Percentiles rank a stretch among this genome's conserved stretches.
Evolutionary conservation across 2,888 invertebrate species (phyloP).

Genomic region (Cistogaster globosa): DNA sequence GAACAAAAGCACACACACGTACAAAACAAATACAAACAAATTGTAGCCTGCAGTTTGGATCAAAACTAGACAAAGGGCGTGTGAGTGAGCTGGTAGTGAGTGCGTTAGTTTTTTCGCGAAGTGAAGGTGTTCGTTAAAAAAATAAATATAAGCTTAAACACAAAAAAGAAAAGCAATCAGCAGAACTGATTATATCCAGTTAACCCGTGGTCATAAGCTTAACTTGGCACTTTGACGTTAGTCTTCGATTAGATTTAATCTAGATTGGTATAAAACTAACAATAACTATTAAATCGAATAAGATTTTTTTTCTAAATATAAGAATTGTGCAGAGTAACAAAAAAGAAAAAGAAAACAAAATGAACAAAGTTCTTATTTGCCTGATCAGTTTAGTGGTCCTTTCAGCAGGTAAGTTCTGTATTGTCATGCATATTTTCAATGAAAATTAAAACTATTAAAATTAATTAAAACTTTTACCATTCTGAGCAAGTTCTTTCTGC

Average conservation of each 20-base stretch:
- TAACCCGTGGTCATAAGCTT: slow-evolving; percentile 47
- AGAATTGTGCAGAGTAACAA: neutral
- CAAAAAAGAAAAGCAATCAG: slow-evolving; percentile 11
- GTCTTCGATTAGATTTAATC: slow-evolving; percentile 57
- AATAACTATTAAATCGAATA: slow-evolving; percentile 14
- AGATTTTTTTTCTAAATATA: slow-evolving; percentile 21
- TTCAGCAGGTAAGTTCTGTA: slow-evolving; percentile 60
- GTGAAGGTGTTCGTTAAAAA: slow-evolving; percentile 54
- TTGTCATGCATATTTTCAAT: too few species aligned
- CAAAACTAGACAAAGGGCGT: slow-evolving; percentile 34
- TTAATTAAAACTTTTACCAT: too few species aligned
- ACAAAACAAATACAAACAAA: slow-evolving; percentile 21
- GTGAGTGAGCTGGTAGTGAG: slow-evolving; percentile 44
- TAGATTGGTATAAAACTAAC: slow-evolving; percentile 37
- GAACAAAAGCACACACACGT: slow-evolving; percentile 12
- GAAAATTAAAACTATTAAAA: too few species aligned
- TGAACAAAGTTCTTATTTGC: slow-evolving; percentile 69
- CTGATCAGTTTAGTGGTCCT: slow-evolving; percentile 66
- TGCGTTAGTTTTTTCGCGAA: slow-evolving; percentile 43
- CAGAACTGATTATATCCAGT: slow-evolving; percentile 39
- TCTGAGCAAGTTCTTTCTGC: too few species aligned
- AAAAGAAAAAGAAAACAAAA: slow-evolving; percentile 31
- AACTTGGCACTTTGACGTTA: slow-evolving; percentile 53
- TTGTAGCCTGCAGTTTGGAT: slow-evolving; percentile 20
- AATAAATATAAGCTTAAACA: slow-evolving; percentile 36